Evolutionary conservation across 2,113 vertebrate genomes (phyloP).

Genomic region (Balaeniceps rex): DNA sequence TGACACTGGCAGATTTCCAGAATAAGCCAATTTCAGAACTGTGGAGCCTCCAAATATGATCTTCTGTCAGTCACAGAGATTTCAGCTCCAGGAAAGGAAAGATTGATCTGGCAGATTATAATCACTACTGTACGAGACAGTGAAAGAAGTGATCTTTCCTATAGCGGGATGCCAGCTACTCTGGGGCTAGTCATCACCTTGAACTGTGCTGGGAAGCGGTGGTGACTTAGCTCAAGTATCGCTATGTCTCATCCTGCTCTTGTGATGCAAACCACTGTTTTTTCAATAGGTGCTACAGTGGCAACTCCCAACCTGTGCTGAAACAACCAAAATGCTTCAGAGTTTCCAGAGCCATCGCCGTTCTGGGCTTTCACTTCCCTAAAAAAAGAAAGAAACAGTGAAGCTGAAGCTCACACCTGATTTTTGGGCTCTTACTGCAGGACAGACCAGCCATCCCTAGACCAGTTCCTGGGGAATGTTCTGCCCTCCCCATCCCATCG

Average conservation of each 20-base stretch:
- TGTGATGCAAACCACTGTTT: conserved; percentile 31
- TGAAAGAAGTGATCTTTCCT: conserved; percentile 16
- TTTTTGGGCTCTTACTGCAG: background rate
- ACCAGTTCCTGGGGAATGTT: background rate
- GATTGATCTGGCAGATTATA: conserved; percentile 35
- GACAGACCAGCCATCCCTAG: background rate
- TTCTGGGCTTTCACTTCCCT: background rate
- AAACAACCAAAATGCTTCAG: background rate
- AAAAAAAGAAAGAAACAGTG: background rate
- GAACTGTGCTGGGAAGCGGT: background rate
- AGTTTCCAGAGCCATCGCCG: background rate
- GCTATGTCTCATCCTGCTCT: background rate
- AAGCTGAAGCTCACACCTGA: background rate
- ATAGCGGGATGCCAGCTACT: background rate
- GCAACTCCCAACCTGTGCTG: conserved; percentile 11
- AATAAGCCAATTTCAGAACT: conserved; percentile 55
- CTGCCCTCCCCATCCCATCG: background rate
- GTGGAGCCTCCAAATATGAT: conserved; percentile 42
- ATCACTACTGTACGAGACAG: background rate
- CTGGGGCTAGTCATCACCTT: conserved; percentile 15
- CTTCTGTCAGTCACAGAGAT: conserved; percentile 43
- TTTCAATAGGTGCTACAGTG: background rate
- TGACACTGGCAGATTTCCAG: conserved; percentile 58
- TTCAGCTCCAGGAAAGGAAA: conserved; percentile 53
- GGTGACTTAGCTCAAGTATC: conserved; percentile 4